phyloP scores from a whole-genome alignment of 2,888 invertebrate genomes.

The Nemotelus pantherinus region DNA sequence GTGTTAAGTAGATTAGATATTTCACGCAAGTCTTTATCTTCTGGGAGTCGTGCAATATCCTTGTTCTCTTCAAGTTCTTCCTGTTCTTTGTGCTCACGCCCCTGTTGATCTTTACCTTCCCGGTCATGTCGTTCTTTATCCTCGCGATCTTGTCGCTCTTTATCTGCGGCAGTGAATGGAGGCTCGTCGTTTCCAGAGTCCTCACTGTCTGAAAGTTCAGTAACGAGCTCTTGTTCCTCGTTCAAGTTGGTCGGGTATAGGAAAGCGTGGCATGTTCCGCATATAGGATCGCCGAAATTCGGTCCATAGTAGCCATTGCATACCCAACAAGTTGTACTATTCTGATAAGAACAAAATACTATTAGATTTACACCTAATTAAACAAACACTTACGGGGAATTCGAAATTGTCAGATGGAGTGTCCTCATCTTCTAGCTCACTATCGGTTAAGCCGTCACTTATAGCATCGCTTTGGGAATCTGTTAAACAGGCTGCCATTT shows the following conservation, averaged over 20 bases:
- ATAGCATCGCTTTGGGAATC: conserved; percentile 44
- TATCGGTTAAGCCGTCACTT: conserved; percentile 48
- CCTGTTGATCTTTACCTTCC: neutral
- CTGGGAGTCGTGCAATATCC: neutral
- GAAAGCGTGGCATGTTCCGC: conserved; percentile 91
- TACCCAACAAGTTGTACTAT: conserved; percentile 72
- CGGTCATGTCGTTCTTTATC: conserved; percentile 51
- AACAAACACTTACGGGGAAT: conserved; percentile 52
- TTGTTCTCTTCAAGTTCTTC: neutral
- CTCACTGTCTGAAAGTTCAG: conserved; percentile 69
- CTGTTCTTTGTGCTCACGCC: neutral
- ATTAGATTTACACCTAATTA: neutral
- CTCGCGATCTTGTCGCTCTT: conserved; percentile 56
- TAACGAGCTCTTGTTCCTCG: conserved; percentile 59
- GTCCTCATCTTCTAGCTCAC: conserved; percentile 54
- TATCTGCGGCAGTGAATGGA: conserved; percentile 58
- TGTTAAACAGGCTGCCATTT: conserved; percentile 48
- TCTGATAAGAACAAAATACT: conserved; percentile 53
- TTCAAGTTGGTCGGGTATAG: conserved; percentile 77
- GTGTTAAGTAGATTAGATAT: conserved; percentile 52
- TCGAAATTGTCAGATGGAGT: conserved; percentile 53
- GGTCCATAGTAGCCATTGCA: conserved; percentile 94
- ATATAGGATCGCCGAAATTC: conserved; percentile 89
- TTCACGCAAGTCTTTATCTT: conserved; percentile 48
- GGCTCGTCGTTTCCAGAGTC: conserved; percentile 97